These are phyloP conservation scores for Hyperoplus lanceolatus DNA, from an alignment of 2,797 vertebrate species.

Conservation along the genomic window DNA sequence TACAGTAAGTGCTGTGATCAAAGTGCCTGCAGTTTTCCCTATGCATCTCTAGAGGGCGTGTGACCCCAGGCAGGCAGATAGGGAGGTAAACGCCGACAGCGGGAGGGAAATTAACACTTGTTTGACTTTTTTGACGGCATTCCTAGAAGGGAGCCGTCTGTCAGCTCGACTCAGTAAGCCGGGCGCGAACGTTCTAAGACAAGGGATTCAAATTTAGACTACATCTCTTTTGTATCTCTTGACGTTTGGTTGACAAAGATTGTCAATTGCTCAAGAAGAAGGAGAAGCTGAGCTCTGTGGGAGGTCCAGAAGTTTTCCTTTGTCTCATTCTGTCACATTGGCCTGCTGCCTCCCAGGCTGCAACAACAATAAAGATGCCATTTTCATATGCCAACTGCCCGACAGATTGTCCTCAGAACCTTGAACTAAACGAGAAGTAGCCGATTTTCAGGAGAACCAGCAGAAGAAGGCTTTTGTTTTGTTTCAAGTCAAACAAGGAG, in stretches of 20 bases:
- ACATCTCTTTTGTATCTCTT: slow-evolving; percentile 40
- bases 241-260: slow-evolving; percentile 42
- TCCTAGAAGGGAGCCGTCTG: slow-evolving; percentile 22
- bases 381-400: slow-evolving; percentile 56
- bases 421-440: slow-evolving; percentile 38
- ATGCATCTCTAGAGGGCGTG: slow-evolving; percentile 79
- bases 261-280: slow-evolving; percentile 24
- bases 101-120: slow-evolving; percentile 49
- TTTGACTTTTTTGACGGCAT: slow-evolving; percentile 31
- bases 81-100: slow-evolving; percentile 49
- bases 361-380: slow-evolving; percentile 30
- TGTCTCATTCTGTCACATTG: slow-evolving; percentile 61
- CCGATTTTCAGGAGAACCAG: slow-evolving; percentile 4
- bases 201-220: slow-evolving; percentile 21
- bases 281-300: slow-evolving; percentile 35
- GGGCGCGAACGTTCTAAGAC: slow-evolving; percentile 5
- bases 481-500: slow-evolving; percentile 4
- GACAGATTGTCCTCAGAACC: slow-evolving; percentile 46
- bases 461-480: slow-evolving; percentile 3
- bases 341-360: slow-evolving; percentile 56
- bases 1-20: slow-evolving; percentile 71
- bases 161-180: slow-evolving; percentile 35
- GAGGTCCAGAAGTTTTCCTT: slow-evolving; percentile 51
- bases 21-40: slow-evolving; percentile 67
- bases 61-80: slow-evolving; percentile 68